Evolutionary conservation across 1,140 invertebrate species (phyloP), one percentile per base, ranked within the genome.

Genomic region (Microplitis demolitor): DNA sequence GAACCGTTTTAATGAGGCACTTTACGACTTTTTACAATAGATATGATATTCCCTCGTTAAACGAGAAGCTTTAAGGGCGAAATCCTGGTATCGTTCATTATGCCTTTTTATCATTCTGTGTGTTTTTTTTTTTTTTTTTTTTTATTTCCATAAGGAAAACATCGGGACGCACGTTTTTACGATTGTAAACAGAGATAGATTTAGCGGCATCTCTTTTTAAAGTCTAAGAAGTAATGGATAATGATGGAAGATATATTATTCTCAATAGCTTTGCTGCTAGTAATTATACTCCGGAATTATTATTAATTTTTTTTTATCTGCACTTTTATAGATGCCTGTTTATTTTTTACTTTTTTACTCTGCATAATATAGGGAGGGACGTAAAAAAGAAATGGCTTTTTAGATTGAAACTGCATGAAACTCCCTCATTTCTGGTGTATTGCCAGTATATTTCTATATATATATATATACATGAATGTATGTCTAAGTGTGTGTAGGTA

Each of bases 1-100:
- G 74, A 34, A 54, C 14, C 61, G 56, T 67, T 73, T 69, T 75
- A 75, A 75, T 75, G 71, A 75, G 74, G 33, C 66, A 74, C 69
- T 74, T 74, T 63, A 67, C 34, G 63, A 74, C 54, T 61, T 31
- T 51, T 31, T 67, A 72, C 63, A 72, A 72, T 72, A 60, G 63
- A 72, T 45, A 45, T 45, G 53, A 71, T 71, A 66, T 71, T 51
- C 51, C 5, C 69, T 72, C 70, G 70, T 72, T 72, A 72, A 72
- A 71, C 4, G 39, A 6, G 53, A 24, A 66, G 16, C 70, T 39
- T 72, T 66, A 58, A 72, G 53, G 63, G 66, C 11, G 51, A 24
- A 2, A 66, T n/a, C 13, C 35, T 24, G 39, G 33, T 66, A 70
- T 74, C 62, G 24, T 70, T 63, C 39, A 63, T 70, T 70, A 63